Conservation (phyloP, 53 echinoderm and acorn worm species). For the Glandiceps talaboti region DNA sequence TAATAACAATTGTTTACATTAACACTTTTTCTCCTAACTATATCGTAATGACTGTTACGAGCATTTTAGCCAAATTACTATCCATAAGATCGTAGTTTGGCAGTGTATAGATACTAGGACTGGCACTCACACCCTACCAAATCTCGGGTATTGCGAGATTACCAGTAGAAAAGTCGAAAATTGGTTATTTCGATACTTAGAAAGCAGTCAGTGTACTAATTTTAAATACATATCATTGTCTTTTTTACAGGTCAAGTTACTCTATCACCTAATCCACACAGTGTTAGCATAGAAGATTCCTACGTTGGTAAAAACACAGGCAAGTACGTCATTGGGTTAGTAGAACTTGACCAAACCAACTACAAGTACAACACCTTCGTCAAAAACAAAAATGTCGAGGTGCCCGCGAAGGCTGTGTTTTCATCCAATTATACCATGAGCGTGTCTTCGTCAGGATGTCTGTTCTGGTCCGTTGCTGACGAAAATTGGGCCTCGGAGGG, state of each 20-base stretch:
- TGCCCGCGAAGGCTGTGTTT: constrained; percentile 17
- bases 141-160: too few species aligned
- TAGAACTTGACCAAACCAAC: constrained; percentile 28
- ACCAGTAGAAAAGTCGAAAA: too few species aligned
- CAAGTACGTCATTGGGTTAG: constrained; percentile 45
- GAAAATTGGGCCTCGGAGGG: constrained; percentile 27
- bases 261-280: constrained; percentile 9
- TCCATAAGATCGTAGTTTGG: too few species aligned
- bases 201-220: not conserved
- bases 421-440: constrained; percentile 37
- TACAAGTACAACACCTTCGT: constrained; percentile 4
- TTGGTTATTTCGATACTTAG: too few species aligned
- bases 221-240: not conserved
- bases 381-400: not conserved
- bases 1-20: too few species aligned
- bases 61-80: too few species aligned
- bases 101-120: too few species aligned
- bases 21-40: too few species aligned
- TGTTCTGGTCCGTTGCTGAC: constrained; percentile 10
- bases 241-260: not conserved
- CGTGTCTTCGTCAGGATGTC: constrained; percentile 21
- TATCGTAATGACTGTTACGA: too few species aligned
- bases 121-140: too few species aligned
- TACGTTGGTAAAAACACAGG: constrained; percentile 48
- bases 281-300: constrained; percentile 27